Evolutionary conservation across 1,140 invertebrate genomes (phyloP).

Genomic region (Calliopsis andreniformis): DNA sequence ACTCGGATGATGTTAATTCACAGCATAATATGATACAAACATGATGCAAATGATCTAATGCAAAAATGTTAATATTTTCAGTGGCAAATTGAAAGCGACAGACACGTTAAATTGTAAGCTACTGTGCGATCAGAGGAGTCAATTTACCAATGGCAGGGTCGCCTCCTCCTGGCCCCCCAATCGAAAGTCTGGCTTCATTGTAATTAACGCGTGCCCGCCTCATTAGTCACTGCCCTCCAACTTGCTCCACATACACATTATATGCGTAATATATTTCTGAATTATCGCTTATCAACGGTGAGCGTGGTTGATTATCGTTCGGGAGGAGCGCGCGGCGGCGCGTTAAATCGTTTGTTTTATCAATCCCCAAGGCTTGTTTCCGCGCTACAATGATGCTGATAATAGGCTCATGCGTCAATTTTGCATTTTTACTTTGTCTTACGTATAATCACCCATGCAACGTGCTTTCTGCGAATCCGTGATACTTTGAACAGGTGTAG

Average conservation of each 20-base stretch:
- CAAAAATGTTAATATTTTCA: not conserved
- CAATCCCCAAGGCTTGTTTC: conserved; percentile 46
- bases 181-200: conserved; percentile 37
- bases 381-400: conserved; percentile 18
- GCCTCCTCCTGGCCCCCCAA: conserved; percentile 1
- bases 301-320: conserved; percentile 39
- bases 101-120: not conserved
- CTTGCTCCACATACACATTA: conserved; percentile 29
- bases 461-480: too few species aligned
- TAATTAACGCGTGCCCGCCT: conserved; percentile 14
- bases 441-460: too few species aligned
- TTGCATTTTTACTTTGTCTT: conserved; percentile 7
- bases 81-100: not conserved
- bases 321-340: conserved; percentile 17
- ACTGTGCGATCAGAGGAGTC: not conserved
- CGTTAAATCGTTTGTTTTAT: conserved; percentile 54
- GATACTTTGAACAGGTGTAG: too few species aligned
- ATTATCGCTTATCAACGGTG: conserved; percentile 52
- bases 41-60: too few species aligned
- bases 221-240: conserved; percentile 42
- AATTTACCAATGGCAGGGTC: conserved; percentile 23
- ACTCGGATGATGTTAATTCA: not conserved
- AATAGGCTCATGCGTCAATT: conserved; percentile 9
- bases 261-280: conserved; percentile 40
- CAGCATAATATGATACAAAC: too few species aligned